These are phyloP conservation scores for Ameiurus melas DNA, from an alignment of 2,113 vertebrate genomes.

Conservation along the genomic window DNA sequence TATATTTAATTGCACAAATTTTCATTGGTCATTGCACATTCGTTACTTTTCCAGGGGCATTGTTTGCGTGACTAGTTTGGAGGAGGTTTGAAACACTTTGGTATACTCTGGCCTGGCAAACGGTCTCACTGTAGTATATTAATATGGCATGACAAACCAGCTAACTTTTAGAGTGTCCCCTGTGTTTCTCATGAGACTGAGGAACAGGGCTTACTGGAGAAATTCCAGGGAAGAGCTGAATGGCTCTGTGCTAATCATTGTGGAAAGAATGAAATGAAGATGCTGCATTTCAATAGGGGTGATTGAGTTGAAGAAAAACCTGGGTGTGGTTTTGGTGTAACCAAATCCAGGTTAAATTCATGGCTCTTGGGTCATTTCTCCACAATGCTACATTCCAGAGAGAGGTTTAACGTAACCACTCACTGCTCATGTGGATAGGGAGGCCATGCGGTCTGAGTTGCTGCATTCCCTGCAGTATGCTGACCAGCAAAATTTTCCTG, in stretches of 20 bases:
- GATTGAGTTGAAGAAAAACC: slow-evolving; percentile 7
- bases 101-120: slow-evolving; percentile 30
- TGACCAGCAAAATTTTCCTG: slow-evolving; percentile 52
- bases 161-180: slow-evolving; percentile 7
- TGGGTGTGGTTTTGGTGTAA: slow-evolving; percentile 19
- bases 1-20: background rate
- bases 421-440: slow-evolving; percentile 23
- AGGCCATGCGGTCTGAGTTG: slow-evolving; percentile 4
- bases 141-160: background rate
- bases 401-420: background rate
- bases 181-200: slow-evolving; percentile 17
- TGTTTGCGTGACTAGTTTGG: background rate
- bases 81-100: background rate
- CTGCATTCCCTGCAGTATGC: slow-evolving; percentile 48
- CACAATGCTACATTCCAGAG: slow-evolving; percentile 37
- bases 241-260: background rate
- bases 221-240: slow-evolving; percentile 24
- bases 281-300: background rate
- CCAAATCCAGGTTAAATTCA: slow-evolving; percentile 25
- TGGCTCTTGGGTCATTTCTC: slow-evolving; percentile 1
- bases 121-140: slow-evolving; percentile 9
- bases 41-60: background rate
- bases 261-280: slow-evolving; percentile 2
- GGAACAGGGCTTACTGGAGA: slow-evolving; percentile 5
- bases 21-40: background rate